Base-by-base conservation (phyloP, 92 coral and sea anemone species). In the Zoanthus sansibaricus region DNA sequence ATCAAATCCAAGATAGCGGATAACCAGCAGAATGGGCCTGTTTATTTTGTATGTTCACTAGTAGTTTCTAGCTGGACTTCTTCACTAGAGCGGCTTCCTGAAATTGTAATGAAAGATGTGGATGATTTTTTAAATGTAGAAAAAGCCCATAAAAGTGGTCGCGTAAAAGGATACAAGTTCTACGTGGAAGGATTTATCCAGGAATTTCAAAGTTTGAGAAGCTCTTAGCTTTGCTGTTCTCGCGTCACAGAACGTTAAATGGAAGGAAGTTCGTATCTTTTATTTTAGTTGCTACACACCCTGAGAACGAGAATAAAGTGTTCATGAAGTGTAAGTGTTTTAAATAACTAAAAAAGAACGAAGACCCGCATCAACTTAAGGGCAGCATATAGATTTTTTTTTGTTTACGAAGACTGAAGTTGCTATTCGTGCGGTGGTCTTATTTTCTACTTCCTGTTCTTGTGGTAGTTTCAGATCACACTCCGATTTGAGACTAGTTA, bases 131-230 rank as follows among this genome's bases (percentile, higher is more conserved):
- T 87, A n/a, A 87, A 78, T 62, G 67, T 78, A 48, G 68, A 79
- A 16, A 87, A 87, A 87, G 77, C 85, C 54, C 79, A 79, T 11
- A 70, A 78, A 56, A 87, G 86, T 87, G 90, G 90, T 25, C 77
- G 32, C 1, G 79, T 48, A 54, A 87, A 87, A 78, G 90, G 90
- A 78, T 87, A 78, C 49, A 87, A 79, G 90, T 87, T 87, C 74
- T 86, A 66, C 84, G 45, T 44, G 64, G 86, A 87, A 71, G 86
- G 90, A 78, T 87, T 77, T 78, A 69, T 87, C 67, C 58, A 87
- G 12, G 86, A 87, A 68, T 87, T 77, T 77, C 76, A 87, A 87
- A 86, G 90, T 78, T 61, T 77, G 86, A 62, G 47, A 25, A 62
- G 46, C 83, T 71, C 68, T 71, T 84, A 4, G 18, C 54, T 78